A percentile compares a stretch with the other conserved stretches of the same genome.
phyloP scores from a whole-genome alignment of 2,797 vertebrate genomes.

The Myioborus miniatus region DNA sequence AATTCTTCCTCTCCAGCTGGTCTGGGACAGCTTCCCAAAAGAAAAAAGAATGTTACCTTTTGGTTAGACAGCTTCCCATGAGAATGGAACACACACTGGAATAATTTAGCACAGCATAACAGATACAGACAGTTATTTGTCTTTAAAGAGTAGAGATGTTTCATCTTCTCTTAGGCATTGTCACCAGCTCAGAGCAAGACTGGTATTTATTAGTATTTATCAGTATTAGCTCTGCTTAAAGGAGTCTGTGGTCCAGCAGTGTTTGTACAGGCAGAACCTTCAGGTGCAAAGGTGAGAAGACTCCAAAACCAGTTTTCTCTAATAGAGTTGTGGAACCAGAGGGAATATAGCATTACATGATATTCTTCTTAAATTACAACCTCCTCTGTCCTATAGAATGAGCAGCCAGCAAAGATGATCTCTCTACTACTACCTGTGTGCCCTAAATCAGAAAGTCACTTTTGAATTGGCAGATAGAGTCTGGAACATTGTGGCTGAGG shows the following conservation, averaged over 20 bases:
- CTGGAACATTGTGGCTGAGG: neutral
- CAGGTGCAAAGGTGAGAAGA: neutral
- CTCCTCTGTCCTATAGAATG: neutral
- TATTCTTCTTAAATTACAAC: neutral
- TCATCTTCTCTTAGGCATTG: neutral
- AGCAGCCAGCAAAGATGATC: neutral
- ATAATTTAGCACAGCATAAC: neutral
- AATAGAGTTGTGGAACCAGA: neutral
- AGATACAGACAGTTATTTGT: neutral
- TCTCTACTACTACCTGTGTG: neutral
- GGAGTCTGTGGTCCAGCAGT: neutral
- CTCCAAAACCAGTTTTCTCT: neutral
- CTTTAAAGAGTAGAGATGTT: neutral
- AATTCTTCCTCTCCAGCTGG: neutral
- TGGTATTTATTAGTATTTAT: neutral
- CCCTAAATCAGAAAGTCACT: neutral
- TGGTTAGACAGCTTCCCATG: neutral
- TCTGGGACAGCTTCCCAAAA: neutral
- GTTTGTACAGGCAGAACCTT: neutral
- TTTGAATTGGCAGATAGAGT: neutral
- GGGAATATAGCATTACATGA: neutral
- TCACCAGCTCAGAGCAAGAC: neutral
- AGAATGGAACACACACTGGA: neutral
- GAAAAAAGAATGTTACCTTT: conserved; percentile 3
- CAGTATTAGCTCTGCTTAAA: neutral